A percentile compares a stretch with the other conserved stretches of the same genome.
Conservation (phyloP, 2,113 vertebrate species). For the Azemiops feae region DNA sequence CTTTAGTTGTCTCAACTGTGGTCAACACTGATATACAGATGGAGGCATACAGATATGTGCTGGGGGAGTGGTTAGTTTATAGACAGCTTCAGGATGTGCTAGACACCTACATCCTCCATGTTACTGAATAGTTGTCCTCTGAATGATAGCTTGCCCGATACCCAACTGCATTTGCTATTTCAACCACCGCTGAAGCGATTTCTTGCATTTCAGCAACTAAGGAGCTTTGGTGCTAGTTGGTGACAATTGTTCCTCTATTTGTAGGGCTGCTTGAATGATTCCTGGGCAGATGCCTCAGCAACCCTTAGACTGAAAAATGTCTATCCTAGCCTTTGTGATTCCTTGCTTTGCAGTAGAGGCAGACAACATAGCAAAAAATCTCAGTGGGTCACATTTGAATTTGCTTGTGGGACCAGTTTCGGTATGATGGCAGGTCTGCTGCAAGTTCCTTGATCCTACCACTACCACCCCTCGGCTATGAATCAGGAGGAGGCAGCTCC, state of each 20-base stretch:
- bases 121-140: neutral
- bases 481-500: neutral
- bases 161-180: neutral
- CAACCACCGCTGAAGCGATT: neutral
- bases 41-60: neutral
- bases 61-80: neutral
- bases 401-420: neutral
- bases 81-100: neutral
- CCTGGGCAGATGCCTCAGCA: neutral
- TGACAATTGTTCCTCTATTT: neutral
- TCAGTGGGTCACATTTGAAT: neutral
- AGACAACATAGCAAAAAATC: neutral
- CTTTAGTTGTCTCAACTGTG: neutral
- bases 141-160: neutral
- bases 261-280: neutral
- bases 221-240: neutral
- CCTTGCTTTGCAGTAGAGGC: neutral
- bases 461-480: neutral
- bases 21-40: neutral
- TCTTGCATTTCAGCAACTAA: neutral
- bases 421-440: neutral
- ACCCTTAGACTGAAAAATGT: neutral
- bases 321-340: neutral
- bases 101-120: neutral
- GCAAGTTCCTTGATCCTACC: neutral